Evolutionary conservation across 1,140 invertebrate species (phyloP), one percentile per base, ranked within the genome.

Genomic region (Pseudomyrmex dendroicus): DNA sequence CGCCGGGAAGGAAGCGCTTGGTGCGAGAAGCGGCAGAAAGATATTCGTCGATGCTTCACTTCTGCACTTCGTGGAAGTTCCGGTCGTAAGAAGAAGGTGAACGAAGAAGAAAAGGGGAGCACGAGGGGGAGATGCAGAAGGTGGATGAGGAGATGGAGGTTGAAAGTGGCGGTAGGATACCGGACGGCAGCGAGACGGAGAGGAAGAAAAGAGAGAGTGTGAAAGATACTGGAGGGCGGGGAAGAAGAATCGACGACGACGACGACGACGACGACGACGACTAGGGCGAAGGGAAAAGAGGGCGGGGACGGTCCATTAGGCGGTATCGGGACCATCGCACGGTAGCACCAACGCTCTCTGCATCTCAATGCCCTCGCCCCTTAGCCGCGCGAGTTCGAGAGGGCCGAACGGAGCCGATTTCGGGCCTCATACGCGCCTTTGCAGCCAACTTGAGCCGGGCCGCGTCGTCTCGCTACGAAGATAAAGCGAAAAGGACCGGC

Each of bases 241-340:
- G 83, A 86, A 89, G 84, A 89, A 90, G 90, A 90, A 85, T 90
- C 84, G 88, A 88, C 83, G 83, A 86, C 85, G 76, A 85, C 84
- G 88, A 88, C 83, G 83, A 88, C 83, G 83, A 86, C 85, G 76
- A 35, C 35, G 35, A 35, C 35, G 35, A 35, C 35, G 35, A 85
- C 84, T 54, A 80, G 13, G 66, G 44, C 66, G 54, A 82, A 74
- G 86, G 84, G 89, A 77, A 90, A 90, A 90, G 89, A 84, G 84
- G 89, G 91, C 88, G 90, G 92, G 91, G 90, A 92, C 91, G 92
- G 93, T 94, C 94, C 93, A 94, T 94, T 93, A 94, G 92, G 93
- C 93, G 93, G 91, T 94, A 94, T 94, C 94, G 91, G 93, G 92
- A 93, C 89, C 93, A 94, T 94, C 93, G 93, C 93, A 94, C 94